Evolutionary conservation across 1,140 invertebrate genomes (phyloP), one percentile per base, ranked within the genome.

Genomic region (Plutomurus gul): DNA sequence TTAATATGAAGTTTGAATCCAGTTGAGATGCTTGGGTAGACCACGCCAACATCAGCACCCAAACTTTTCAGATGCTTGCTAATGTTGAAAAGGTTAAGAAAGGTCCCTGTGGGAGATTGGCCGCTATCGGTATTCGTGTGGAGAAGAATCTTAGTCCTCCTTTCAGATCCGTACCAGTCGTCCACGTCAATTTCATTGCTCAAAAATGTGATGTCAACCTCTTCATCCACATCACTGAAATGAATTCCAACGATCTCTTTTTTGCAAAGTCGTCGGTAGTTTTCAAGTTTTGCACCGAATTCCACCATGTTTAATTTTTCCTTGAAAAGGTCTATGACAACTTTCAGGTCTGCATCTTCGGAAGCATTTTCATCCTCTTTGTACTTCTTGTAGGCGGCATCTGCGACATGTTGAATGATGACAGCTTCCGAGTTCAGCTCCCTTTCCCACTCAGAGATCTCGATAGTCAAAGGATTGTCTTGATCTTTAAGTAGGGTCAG

Each of bases 121-220:
- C 56, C 56, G 18, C 18, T n/a, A 33, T 36, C 56, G 0, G 30
- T 4, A 5, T 30, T 27, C 1, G 56, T 65, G 27, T 65, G 56
- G 1, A 65, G 18, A 0, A 65, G 16, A 65, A 65, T 65, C 13
- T 65, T 65, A 25, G 36, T 65, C 20, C 56, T 65, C 18, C 56
- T 25, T 27, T 65, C 56, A 0, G 27, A 33, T 10, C 56, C 56
- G 8, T 65, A 65, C 25, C 25, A 65, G 16, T 65, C 56, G 0
- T 65, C 56, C 56, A 65, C 18, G n/a, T 65, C 56, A n/a, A 65
- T 65, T n/a, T 65, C 56, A 65, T 65, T 65, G 13, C 30, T 65
- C 1, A 65, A 33, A n/a, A 65, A 65, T 4, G 30, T 33, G 16
- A 65, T 30, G 10, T n/a, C 16, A 33, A 65, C 30, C 4, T 65